Conservation (phyloP, 2,888 invertebrate genomes). For the Nemotelus pantherinus region DNA sequence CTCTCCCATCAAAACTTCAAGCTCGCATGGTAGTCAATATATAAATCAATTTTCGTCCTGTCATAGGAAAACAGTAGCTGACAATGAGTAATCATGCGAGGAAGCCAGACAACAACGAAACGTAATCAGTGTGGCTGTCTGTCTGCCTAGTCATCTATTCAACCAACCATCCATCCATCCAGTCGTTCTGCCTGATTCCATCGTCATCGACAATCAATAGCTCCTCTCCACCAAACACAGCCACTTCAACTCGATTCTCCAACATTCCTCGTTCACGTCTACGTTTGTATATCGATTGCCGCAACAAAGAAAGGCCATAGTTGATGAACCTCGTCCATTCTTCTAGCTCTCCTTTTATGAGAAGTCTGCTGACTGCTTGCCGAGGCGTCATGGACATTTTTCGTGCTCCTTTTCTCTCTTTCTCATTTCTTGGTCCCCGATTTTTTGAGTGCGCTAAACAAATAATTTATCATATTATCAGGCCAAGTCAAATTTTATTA, state of each 20-base stretch:
- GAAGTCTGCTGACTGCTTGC: not conserved
- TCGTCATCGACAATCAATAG: not conserved
- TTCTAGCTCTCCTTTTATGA: not conserved
- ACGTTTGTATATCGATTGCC: not conserved
- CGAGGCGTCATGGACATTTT: constrained; percentile 3
- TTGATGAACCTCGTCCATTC: constrained; percentile 11
- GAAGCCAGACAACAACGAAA: constrained; percentile 46
- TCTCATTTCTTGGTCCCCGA: not conserved
- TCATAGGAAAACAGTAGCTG: constrained; percentile 49
- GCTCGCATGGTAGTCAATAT: constrained; percentile 24
- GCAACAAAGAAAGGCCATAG: not conserved
- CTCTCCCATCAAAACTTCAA: not conserved
- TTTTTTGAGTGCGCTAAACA: constrained; percentile 47
- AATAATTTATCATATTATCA: constrained; percentile 51
- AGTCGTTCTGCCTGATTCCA: not conserved
- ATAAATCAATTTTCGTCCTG: constrained; percentile 49
- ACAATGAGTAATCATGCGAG: constrained; percentile 49
- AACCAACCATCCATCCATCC: not conserved
- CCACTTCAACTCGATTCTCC: no score
- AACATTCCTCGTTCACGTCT: not conserved
- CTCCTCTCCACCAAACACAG: no score
- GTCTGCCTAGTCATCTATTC: constrained; percentile 30
- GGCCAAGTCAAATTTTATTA: constrained; percentile 49
- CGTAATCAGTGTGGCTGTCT: constrained; percentile 45
- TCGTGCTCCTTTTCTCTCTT: not conserved